Percentiles rank a stretch among this genome's conserved stretches.
phyloP scores from a whole-genome alignment of 2,797 vertebrate genomes.

The Eidolon dupreanum region DNA sequence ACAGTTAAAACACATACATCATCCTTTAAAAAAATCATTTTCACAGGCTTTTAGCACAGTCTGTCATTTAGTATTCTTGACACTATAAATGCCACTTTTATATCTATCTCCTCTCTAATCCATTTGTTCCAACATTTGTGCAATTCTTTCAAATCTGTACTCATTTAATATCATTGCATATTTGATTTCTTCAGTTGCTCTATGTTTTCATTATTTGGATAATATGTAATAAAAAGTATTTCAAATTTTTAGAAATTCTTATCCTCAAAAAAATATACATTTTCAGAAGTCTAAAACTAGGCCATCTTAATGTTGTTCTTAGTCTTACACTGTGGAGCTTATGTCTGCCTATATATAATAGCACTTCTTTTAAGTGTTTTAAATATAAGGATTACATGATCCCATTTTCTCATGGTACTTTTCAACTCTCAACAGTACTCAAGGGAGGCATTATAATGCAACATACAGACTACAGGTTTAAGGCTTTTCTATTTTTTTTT shows the following conservation, averaged over 20 bases:
- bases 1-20: background rate
- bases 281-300: background rate
- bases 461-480: background rate
- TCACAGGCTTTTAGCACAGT: background rate
- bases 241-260: background rate
- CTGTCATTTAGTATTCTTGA: conserved; percentile 24
- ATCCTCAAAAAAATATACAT: background rate
- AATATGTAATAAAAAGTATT: background rate
- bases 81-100: conserved; percentile 6
- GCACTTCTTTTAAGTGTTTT: background rate
- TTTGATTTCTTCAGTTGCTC: background rate
- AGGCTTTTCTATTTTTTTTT: background rate
- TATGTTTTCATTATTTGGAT: background rate
- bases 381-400: background rate
- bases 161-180: background rate
- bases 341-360: background rate
- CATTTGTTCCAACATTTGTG: background rate
- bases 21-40: background rate
- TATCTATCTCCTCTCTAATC: background rate
- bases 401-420: background rate
- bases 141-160: background rate
- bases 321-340: background rate
- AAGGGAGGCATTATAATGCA: background rate
- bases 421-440: background rate
- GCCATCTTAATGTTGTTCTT: background rate